Evolutionary conservation across 2,888 invertebrate species (phyloP).

Genomic region (Quadriops clusia): DNA sequence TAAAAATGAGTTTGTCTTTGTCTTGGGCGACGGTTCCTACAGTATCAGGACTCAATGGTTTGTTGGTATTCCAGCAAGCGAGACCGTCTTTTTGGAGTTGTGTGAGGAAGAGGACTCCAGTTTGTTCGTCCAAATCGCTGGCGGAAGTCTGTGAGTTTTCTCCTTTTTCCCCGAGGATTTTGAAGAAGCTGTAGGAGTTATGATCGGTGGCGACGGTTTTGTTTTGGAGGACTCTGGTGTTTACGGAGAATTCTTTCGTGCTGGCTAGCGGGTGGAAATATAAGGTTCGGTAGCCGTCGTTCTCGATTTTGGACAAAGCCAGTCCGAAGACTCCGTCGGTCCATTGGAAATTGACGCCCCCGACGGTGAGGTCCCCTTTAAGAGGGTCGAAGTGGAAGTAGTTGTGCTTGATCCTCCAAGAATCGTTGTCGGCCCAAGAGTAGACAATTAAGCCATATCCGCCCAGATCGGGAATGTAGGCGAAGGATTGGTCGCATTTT

Average conservation of each 20-base stretch:
- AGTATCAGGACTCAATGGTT: constrained; percentile 51
- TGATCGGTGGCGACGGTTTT: constrained; percentile 54
- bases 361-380: constrained; percentile 62
- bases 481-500: constrained; percentile 63
- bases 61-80: constrained; percentile 68
- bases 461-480: constrained; percentile 67
- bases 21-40: constrained; percentile 57
- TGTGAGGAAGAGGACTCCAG: constrained; percentile 62
- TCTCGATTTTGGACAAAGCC: constrained; percentile 44
- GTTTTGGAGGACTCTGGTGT: constrained; percentile 60
- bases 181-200: constrained; percentile 58
- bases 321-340: constrained; percentile 71
- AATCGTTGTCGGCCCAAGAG: constrained; percentile 57
- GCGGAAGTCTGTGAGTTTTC: constrained; percentile 61
- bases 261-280: constrained; percentile 77
- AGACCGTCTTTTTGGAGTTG: constrained; percentile 67
- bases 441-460: constrained; percentile 69
- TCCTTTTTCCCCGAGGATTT: constrained; percentile 64
- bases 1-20: constrained; percentile 56
- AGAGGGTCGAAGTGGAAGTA: constrained; percentile 77
- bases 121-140: constrained; percentile 55
- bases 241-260: constrained; percentile 68
- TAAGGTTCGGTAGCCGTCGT: constrained; percentile 53
- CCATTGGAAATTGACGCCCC: constrained; percentile 75
- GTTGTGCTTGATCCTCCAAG: constrained; percentile 70